Conservation (phyloP, 1,140 invertebrate genomes). For the Eriosoma lanigerum region DNA sequence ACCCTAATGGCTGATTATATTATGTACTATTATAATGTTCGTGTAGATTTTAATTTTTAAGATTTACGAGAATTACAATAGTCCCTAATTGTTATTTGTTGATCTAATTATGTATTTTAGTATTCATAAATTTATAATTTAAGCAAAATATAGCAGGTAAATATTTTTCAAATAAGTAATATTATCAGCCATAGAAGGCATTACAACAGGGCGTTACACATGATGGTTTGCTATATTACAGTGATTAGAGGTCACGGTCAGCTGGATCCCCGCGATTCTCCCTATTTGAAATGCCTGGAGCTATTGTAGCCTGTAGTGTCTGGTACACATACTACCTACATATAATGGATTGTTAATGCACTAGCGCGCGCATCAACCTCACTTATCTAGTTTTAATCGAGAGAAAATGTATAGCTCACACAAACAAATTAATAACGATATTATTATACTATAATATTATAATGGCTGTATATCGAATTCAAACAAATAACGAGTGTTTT, state of each 20-base stretch:
- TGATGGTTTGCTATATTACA: slow-evolving; percentile 33
- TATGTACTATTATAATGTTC: too few relatives aligned
- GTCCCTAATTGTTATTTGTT: too few relatives aligned
- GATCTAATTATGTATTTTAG: too few relatives aligned
- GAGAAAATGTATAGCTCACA: slow-evolving; percentile 14
- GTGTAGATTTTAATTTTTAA: too few relatives aligned
- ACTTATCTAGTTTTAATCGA: slow-evolving; percentile 29
- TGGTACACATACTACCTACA: background rate
- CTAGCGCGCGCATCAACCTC: slow-evolving; percentile 38
- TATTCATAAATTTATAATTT: too few relatives aligned
- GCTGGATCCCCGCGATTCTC: slow-evolving; percentile 18
- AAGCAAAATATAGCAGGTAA: background rate
- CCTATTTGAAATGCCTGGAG: slow-evolving; percentile 30
- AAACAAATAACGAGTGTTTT: background rate
- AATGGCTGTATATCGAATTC: background rate
- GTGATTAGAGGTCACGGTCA: slow-evolving; percentile 49
- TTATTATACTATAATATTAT: background rate
- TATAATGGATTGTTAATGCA: slow-evolving; percentile 35
- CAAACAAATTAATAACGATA: slow-evolving; percentile 4
- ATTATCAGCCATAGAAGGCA: background rate
- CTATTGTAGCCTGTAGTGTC: slow-evolving; percentile 17
- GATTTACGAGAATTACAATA: too few relatives aligned
- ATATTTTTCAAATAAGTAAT: background rate
- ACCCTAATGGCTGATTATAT: too few relatives aligned
- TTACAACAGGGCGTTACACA: slow-evolving; percentile 29